These are phyloP conservation scores for Pachycephala philippinensis DNA, from an alignment of 2,113 vertebrate genomes.

Conservation along the genomic window DNA sequence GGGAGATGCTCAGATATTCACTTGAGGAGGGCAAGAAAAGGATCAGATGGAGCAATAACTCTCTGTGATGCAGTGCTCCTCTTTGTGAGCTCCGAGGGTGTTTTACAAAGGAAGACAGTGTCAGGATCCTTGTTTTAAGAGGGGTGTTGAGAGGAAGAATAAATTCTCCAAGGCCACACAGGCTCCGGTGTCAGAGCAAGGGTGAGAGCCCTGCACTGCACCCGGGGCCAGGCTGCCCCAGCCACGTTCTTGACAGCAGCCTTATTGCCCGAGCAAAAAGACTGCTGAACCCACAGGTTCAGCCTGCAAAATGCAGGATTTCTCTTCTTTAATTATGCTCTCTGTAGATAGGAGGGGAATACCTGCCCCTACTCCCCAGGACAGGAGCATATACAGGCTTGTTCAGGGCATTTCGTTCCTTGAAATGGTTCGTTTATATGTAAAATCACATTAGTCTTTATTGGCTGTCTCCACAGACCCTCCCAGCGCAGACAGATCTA, in stretches of 20 bases:
- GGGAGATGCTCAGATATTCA: background rate
- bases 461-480: background rate
- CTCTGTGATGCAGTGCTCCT: background rate
- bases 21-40: background rate
- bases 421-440: constrained; percentile 2
- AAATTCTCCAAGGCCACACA: background rate
- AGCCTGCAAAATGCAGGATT: background rate
- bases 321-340: background rate
- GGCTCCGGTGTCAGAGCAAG: background rate
- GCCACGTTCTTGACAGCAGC: background rate
- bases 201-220: background rate
- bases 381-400: background rate
- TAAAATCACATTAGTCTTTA: constrained; percentile 5
- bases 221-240: fast-evolving
- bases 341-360: background rate
- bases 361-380: background rate
- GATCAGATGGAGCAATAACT: background rate
- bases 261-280: background rate
- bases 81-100: background rate
- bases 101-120: background rate
- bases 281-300: background rate
- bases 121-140: background rate
- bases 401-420: background rate
- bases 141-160: background rate
- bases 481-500: background rate